Percentiles rank a stretch among this genome's conserved stretches.
phyloP scores from a whole-genome alignment of 2,888 invertebrate species.

The Tortricodes alternella region DNA sequence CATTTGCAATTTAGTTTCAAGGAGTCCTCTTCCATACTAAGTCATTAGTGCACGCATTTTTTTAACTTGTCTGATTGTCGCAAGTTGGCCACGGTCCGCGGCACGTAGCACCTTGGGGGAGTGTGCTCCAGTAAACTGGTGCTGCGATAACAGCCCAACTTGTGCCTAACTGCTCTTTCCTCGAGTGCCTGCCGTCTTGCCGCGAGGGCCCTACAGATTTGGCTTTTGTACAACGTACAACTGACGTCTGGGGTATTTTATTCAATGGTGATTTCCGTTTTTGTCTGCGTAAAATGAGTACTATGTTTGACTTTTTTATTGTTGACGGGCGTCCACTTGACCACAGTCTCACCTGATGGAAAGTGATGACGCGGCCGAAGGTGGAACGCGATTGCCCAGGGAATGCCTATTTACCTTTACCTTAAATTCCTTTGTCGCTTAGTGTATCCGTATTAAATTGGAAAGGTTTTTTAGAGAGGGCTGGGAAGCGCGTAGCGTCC shows the following conservation, averaged over 20 bases:
- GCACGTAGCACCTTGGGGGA: conserved; percentile 60
- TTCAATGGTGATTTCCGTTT: background rate
- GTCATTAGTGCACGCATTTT: conserved; percentile 20
- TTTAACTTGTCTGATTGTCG: conserved; percentile 1
- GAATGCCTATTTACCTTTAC: no score
- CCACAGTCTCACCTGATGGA: no score
- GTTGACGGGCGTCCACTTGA: no score
- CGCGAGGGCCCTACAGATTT: conserved; percentile 54
- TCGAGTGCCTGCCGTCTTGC: conserved; percentile 58
- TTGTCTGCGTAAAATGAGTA: no score
- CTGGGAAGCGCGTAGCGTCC: no score
- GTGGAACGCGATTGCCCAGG: no score
- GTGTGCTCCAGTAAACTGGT: conserved; percentile 53
- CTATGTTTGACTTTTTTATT: no score
- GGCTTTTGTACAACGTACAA: conserved; percentile 43
- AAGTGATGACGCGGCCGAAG: no score
- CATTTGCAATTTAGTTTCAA: background rate
- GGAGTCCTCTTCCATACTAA: background rate
- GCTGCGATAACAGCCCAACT: conserved; percentile 57
- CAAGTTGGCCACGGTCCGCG: conserved; percentile 66
- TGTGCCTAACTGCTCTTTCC: conserved; percentile 65
- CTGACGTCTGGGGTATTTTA: background rate
- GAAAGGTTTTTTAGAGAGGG: no score
- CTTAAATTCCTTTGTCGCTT: no score
- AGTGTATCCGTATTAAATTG: no score